phyloP scores from a whole-genome alignment of 2,797 vertebrate genomes.

The Anisognathus igniventris region DNA sequence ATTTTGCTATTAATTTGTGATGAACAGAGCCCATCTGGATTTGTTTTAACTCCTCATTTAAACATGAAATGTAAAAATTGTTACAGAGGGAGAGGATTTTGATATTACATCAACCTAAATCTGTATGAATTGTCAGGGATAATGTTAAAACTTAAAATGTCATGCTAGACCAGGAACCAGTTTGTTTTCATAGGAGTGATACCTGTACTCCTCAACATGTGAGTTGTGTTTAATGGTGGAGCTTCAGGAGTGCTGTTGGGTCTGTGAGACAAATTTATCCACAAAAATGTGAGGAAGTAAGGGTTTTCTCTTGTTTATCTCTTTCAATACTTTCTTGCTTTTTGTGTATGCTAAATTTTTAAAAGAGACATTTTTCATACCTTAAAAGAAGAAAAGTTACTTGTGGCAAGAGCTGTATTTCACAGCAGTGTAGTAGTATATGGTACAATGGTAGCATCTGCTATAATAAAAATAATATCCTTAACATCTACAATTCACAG shows the following conservation, averaged over 20 bases:
- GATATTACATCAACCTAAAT: background rate
- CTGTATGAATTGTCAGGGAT: background rate
- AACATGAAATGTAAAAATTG: background rate
- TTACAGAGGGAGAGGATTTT: background rate
- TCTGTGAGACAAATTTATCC: background rate
- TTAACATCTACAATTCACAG: background rate
- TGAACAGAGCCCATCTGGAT: background rate
- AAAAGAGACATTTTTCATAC: background rate
- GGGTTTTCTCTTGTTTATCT: background rate
- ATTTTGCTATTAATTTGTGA: background rate
- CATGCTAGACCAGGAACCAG: background rate
- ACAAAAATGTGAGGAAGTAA: background rate
- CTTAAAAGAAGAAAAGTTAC: background rate
- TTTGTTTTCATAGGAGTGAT: background rate
- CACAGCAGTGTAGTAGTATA: background rate
- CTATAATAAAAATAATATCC: background rate
- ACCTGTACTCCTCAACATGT: background rate
- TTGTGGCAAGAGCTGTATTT: background rate
- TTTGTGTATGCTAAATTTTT: background rate
- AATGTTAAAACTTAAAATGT: background rate
- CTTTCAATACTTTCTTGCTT: background rate
- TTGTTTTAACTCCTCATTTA: background rate
- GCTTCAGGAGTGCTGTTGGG: background rate
- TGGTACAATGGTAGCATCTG: background rate
- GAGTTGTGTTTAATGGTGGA: background rate